phyloP scores from a whole-genome alignment of 2,113 vertebrate genomes.

The Gopherus flavomarginatus region DNA sequence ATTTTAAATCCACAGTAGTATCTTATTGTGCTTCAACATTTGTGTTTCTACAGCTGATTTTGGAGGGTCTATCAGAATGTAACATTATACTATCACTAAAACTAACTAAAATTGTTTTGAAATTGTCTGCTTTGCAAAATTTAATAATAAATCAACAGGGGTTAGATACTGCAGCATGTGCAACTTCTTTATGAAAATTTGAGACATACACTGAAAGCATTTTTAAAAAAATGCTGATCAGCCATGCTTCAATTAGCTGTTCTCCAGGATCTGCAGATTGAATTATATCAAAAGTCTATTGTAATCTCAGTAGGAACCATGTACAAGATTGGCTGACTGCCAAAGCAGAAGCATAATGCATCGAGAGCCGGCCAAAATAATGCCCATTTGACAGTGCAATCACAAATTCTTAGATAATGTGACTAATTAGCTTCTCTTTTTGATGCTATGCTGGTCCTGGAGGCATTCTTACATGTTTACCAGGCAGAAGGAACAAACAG shows the following conservation, averaged over 20 bases:
- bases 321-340: not conserved
- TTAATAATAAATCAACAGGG: not conserved
- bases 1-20: not conserved
- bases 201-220: not conserved
- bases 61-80: not conserved
- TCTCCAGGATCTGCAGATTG: not conserved
- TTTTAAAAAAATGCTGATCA: not conserved
- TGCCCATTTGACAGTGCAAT: slow-evolving; percentile 45
- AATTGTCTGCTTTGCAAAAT: not conserved
- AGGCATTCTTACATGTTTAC: slow-evolving; percentile 29
- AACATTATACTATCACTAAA: not conserved
- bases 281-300: not conserved
- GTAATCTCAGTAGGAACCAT: not conserved
- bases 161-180: not conserved
- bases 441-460: slow-evolving; percentile 28
- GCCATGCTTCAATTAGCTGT: not conserved
- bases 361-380: slow-evolving; percentile 33
- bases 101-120: not conserved
- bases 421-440: slow-evolving; percentile 34
- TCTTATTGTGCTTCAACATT: not conserved
- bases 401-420: slow-evolving; percentile 54
- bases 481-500: not conserved
- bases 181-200: not conserved
- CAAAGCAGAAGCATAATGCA: not conserved
- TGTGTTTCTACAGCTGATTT: not conserved